A percentile compares a stretch with the other conserved stretches of the same genome.
Conservation (phyloP, 1,140 invertebrate species). For the Diploscapter pachys region DNA sequence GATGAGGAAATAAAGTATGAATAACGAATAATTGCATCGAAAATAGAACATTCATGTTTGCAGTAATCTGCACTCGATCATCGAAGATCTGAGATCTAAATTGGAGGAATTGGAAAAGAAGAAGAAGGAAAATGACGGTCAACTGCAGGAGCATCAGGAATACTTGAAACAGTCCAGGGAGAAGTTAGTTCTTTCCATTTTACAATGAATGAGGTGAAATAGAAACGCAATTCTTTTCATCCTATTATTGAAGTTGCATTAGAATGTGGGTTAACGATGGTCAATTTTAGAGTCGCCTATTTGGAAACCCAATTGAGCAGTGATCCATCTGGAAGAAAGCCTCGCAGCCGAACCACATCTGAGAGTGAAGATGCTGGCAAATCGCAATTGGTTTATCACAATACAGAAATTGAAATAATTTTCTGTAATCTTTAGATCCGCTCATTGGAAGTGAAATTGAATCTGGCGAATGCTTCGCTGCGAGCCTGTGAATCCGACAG, state of each 20-base stretch:
- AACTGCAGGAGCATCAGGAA: slow-evolving; percentile 20
- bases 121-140: slow-evolving; percentile 15
- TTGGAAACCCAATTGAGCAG: slow-evolving; percentile 21
- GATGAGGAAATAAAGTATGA: slow-evolving; percentile 30
- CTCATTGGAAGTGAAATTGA: slow-evolving; percentile 17
- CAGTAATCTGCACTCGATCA: slow-evolving; percentile 29
- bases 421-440: slow-evolving; percentile 1
- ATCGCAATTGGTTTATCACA: too few species aligned
- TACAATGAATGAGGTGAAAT: too few species aligned
- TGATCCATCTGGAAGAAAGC: not conserved
- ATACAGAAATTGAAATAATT: too few species aligned
- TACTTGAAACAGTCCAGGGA: slow-evolving; percentile 28
- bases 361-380: slow-evolving; percentile 16
- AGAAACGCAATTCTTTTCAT: too few species aligned
- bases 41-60: not conserved
- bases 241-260: too few species aligned
- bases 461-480: slow-evolving; percentile 8
- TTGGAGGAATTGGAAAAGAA: slow-evolving; percentile 9
- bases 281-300: slow-evolving; percentile 12
- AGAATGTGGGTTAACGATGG: not conserved
- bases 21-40: not conserved
- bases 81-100: slow-evolving; percentile 26
- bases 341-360: slow-evolving; percentile 17
- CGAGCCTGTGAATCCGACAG: slow-evolving; percentile 18
- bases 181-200: slow-evolving; percentile 3